Conservation (phyloP, 2,888 invertebrate genomes). For the Chymomyza procnemis region DNA sequence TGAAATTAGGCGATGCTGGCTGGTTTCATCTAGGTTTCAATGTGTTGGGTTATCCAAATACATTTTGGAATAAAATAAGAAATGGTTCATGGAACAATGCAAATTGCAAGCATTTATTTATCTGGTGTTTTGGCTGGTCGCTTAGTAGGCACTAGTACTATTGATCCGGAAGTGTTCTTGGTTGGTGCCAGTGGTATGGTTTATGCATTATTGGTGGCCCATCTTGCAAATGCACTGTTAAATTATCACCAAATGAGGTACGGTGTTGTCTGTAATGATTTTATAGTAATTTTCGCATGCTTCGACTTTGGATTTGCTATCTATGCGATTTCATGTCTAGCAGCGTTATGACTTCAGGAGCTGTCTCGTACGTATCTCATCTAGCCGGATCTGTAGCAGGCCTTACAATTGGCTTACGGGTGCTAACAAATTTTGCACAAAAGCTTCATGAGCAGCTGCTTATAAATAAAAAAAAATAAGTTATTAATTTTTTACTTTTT, state of each 20-base stretch:
- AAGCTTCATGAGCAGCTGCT: constrained; percentile 94
- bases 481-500: too few species aligned
- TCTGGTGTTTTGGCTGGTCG: constrained; percentile 94
- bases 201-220: constrained; percentile 96
- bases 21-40: constrained; percentile 98
- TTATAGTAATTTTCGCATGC: constrained; percentile 93
- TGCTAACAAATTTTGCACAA: constrained; percentile 97
- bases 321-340: constrained; percentile 83
- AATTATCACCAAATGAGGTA: constrained; percentile 98
- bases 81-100: constrained; percentile 96
- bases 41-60: constrained; percentile 93
- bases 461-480: too few species aligned
- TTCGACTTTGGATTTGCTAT: constrained; percentile 97
- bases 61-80: constrained; percentile 95
- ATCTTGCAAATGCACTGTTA: constrained; percentile 95
- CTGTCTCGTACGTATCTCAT: constrained; percentile 96
- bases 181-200: constrained; percentile 99
- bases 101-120: constrained; percentile 94
- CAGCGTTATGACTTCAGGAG: constrained; percentile 81
- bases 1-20: constrained; percentile 96
- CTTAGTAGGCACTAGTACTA: constrained; percentile 89
- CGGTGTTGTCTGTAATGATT: constrained; percentile 91
- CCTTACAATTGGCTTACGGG: constrained; percentile 94
- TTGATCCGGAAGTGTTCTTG: constrained; percentile 95
- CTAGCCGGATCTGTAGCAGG: constrained; percentile 96